Evolutionary conservation across 2,888 invertebrate species (phyloP), one percentile per base, ranked within the genome.

Genomic region (Sycophila texana): DNA sequence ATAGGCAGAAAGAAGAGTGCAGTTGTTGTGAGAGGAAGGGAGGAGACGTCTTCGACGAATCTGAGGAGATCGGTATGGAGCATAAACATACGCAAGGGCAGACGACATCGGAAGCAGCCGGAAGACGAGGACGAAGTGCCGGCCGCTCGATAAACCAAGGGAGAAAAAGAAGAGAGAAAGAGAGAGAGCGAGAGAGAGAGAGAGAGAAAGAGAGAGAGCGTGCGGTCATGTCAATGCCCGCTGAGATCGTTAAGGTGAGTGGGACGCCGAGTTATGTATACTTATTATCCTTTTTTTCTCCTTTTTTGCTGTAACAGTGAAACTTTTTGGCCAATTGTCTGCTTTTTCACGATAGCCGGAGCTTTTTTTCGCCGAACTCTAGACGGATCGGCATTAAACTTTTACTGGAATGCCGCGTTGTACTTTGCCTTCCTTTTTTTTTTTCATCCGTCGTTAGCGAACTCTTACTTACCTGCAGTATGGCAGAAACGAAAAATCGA

Each of bases 51-150:
- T 67, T 89, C 89, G 76, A 85, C 89, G 58, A 90, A 90, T 82
- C 84, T 89, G 67, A 85, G 90, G 81, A 89, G 90, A 90, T 87
- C 85, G 83, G 81, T 82, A 63, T 90, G 90, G 90, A 90, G 87
- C 86, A 90, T 90, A 83, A 87, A 90, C 85, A 89, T 90, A 82
- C 87, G 90, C 65, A 90, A 90, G 83, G 90, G 90, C 84, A 90
- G 90, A 88, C 88, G 89, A 86, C 74, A 57, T 74, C 71, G 76
- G 80, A 83, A 78, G 65, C 75, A 18, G 70, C 72, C 77, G 67
- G 39, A 61, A 70, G 55, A 74, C 75, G 71, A 67, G 51, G 75
- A 53, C 53, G 68, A 76, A 72, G 72, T 58, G 76, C 76, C 77
- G 77, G 77, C 72, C 68, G 75, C 75, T 76, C 79, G 79, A 75